Base-by-base conservation (phyloP, 2,113 vertebrate species). In the Aspiorhynchus laticeps region DNA sequence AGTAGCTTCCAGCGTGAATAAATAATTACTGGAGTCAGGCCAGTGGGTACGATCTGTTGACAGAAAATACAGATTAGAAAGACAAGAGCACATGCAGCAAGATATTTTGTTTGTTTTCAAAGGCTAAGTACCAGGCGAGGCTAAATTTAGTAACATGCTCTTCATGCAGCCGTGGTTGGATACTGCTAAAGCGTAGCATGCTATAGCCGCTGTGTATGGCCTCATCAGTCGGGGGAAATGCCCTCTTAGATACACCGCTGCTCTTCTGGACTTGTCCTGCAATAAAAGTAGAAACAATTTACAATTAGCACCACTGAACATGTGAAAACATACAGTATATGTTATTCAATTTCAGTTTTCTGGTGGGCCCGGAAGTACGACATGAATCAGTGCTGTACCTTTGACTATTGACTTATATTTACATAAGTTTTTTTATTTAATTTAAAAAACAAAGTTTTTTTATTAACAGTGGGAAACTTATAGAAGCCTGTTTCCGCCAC, bases 171-270 rank as follows among this genome's bases (percentile, higher is more conserved):
- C 51, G 0, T 82, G 10, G 10, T 77, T 83, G 28, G 88, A 48
- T 81, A 96, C 69, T 71, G 96, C 92, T 86, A 98, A 89, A 0
- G 97, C 97, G 0, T 98, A 98, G 71, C 95, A 95, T 1, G 93
- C 15, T 46, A 99, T 93, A 86, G 97, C 97, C 83, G 96, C 94
- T 0, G 96, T 95, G 91, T 99, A 98, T 0, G 97, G 95, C 4
- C 96, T 92, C 83, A 48, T n/a, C 15, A 97, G 77, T 0, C 8
- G 26, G 0, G 21, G 0, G 11, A 97, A 93, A 4, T 69, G 91
- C 73, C 1, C 59, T 63, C 15, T 26, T 7, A 99, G 92, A 88
- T 93, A 97, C 0, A 71, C 3, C 0, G 91, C 38, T 0, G 97
- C 94, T 51, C 0, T 24, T 0, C 6, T n/a, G 19, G 96, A 88